Percentiles rank a stretch among this genome's conserved stretches.
These are phyloP conservation scores for Eira barbara DNA, from an alignment of 2,113 vertebrate genomes.

Conservation along the genomic window DNA sequence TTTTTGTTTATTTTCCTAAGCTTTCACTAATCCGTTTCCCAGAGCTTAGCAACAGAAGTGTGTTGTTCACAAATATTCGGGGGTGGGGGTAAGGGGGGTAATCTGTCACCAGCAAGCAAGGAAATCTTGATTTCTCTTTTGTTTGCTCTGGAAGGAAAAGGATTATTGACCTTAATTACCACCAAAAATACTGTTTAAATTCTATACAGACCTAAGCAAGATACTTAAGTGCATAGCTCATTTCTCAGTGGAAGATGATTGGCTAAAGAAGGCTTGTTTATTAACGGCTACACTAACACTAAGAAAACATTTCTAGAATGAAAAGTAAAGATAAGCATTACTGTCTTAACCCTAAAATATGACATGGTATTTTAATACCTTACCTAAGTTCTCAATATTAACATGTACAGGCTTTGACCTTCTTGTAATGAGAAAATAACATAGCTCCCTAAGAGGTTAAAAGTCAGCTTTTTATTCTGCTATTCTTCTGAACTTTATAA, in stretches of 20 bases:
- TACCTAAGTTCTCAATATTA: background rate
- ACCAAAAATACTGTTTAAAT: slow-evolving; percentile 32
- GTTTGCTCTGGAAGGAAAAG: slow-evolving; percentile 8
- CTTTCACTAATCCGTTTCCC: background rate
- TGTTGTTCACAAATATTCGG: background rate
- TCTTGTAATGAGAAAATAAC: slow-evolving; percentile 32
- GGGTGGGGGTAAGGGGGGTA: background rate
- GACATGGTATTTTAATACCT: background rate
- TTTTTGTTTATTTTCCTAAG: background rate
- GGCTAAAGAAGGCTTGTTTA: background rate
- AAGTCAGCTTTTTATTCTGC: background rate
- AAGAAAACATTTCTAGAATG: background rate
- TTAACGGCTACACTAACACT: background rate
- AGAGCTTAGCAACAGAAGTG: background rate
- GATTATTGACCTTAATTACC: slow-evolving; percentile 1
- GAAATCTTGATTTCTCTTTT: background rate
- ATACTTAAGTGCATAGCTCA: background rate
- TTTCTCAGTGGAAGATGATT: background rate
- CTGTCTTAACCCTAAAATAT: background rate
- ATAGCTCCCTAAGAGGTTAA: background rate
- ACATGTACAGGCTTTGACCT: background rate
- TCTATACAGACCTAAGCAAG: background rate
- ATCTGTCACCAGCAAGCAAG: background rate
- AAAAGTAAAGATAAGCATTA: slow-evolving; percentile 9
- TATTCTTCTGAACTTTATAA: slow-evolving; percentile 8